phyloP scores from a whole-genome alignment of 2,113 vertebrate species.

The Tragelaphus strepsiceros region DNA sequence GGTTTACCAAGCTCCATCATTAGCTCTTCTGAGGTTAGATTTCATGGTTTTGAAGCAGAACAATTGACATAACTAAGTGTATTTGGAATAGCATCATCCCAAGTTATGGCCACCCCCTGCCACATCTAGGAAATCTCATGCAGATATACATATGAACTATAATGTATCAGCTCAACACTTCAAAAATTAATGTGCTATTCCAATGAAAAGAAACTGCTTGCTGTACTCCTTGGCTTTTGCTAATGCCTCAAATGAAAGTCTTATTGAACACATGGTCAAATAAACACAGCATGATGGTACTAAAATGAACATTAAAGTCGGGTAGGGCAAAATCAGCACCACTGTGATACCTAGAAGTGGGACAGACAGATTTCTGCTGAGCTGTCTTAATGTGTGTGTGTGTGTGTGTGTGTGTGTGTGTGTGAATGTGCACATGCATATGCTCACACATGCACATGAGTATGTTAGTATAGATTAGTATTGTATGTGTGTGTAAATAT shows the following conservation, averaged over 20 bases:
- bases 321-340: neutral
- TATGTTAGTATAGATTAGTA: neutral
- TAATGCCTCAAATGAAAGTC: slow-evolving; percentile 11
- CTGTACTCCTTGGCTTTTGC: neutral
- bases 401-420: rapidly evolving
- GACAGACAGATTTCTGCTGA: neutral
- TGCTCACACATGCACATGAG: neutral
- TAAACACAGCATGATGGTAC: slow-evolving; percentile 29
- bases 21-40: neutral
- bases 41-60: neutral
- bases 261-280: slow-evolving; percentile 44
- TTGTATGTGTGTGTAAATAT: neutral
- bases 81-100: neutral
- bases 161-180: neutral
- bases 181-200: slow-evolving; percentile 3
- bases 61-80: neutral
- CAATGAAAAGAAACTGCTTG: neutral
- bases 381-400: neutral
- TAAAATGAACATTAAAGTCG: neutral
- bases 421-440: neutral
- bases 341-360: neutral
- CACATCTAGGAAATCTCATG: neutral
- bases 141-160: neutral
- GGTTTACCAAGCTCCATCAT: neutral
- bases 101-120: neutral